Evolutionary conservation across 2,797 vertebrate species (phyloP).

Genomic region (Poecile montanus): DNA sequence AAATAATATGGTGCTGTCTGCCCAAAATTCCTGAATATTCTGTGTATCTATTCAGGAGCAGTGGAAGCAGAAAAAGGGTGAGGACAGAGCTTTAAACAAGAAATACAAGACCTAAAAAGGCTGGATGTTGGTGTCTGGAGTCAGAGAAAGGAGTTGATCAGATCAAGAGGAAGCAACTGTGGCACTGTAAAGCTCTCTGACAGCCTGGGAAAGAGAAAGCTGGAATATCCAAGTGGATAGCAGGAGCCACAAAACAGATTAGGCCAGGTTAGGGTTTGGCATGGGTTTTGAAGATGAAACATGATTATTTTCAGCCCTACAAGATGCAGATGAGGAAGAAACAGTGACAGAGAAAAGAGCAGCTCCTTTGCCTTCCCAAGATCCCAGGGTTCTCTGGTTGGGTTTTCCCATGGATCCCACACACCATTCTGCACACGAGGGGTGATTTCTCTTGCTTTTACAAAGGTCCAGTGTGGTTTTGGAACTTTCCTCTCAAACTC

Average conservation of each 20-base stretch:
- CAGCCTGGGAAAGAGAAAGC: not conserved
- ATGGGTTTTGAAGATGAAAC: not conserved
- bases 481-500: not conserved
- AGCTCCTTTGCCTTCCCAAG: not conserved
- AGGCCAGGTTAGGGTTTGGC: not conserved
- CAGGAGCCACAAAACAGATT: not conserved
- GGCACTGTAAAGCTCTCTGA: not conserved
- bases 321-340: not conserved
- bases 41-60: not conserved
- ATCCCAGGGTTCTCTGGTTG: not conserved
- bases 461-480: not conserved
- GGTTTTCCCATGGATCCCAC: not conserved
- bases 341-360: fast-evolving
- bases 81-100: not conserved
- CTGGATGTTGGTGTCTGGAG: not conserved
- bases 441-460: not conserved
- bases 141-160: not conserved
- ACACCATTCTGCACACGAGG: fast-evolving
- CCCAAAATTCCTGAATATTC: not conserved
- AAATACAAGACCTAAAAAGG: not conserved
- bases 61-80: not conserved
- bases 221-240: not conserved
- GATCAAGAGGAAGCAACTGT: not conserved
- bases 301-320: not conserved
- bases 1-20: not conserved